Evolutionary conservation across 2,797 vertebrate genomes (phyloP), one percentile per base, ranked within the genome.

Genomic region (Notolabrus celidotus): DNA sequence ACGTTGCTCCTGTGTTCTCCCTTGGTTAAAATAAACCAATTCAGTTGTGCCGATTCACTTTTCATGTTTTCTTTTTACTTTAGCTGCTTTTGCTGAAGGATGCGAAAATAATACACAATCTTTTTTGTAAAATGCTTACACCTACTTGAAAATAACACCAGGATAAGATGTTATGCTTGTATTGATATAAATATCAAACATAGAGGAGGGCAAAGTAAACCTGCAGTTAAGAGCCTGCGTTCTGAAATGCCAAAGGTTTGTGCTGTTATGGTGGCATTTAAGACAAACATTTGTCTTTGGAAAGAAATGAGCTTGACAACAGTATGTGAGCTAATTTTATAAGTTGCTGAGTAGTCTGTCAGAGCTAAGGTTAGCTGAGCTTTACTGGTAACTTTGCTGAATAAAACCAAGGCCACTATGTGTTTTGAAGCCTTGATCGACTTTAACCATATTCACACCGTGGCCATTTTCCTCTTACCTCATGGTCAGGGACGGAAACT

Each of bases 301-400:
- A 5, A 46, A 46, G n/a, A n/a, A n/a, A n/a, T n/a, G n/a, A n/a
- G 46, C 74, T 19, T 78, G 56, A 83, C 71, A 86, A 84, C 77
- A 65, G 80, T 87, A 85, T 71, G 64, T 14, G 60, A 79, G 59
- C 57, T 86, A 76, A 89, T 88, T 83, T 86, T 85, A 83, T 82
- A 58, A 78, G 56, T 41, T 51, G 36, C 76, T 43, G 85, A 76
- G 64, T 51, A 67, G 74, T 80, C 45, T 66, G 45, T 65, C 25
- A 72, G 74, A 68, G 46, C 39, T 47, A 39, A 23, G 31, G n/a
- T 76, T 49, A 12, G 31, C 23, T 19, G 17, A 46, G 14, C 22
- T 33, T 25, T 39, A 5, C 52, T 29, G 12, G 34, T 14, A 36
- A 3, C n/a, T n/a, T n/a, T n/a, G n/a, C 38, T 16, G 12, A 51